Evolutionary conservation across 2,797 vertebrate species (phyloP).

Genomic region (Eulemur mongoz): DNA sequence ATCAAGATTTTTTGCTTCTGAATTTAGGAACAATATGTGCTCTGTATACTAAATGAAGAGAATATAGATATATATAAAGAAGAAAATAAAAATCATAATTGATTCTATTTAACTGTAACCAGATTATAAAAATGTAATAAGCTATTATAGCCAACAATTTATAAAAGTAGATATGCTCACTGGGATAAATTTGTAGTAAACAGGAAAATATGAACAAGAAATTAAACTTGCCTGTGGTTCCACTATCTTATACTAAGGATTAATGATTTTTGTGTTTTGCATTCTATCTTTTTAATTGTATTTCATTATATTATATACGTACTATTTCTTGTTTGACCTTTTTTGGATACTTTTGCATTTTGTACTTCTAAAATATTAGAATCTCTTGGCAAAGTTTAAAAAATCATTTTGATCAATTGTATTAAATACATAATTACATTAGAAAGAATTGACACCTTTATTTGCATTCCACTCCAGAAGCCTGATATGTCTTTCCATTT

Average conservation of each 20-base stretch:
- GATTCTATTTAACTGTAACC: neutral
- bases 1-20: neutral
- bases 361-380: neutral
- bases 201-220: neutral
- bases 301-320: neutral
- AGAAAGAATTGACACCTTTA: neutral
- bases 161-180: neutral
- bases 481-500: neutral
- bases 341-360: neutral
- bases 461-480: neutral
- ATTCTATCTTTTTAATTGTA: neutral
- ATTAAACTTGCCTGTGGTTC: neutral
- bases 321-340: neutral
- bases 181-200: neutral
- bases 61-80: neutral
- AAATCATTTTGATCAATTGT: neutral
- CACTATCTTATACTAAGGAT: neutral
- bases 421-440: neutral
- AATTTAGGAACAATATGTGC: neutral
- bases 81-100: slow-evolving; percentile 19
- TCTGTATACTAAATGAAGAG: neutral
- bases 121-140: neutral
- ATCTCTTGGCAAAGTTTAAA: neutral
- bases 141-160: slow-evolving; percentile 23
- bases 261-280: slow-evolving; percentile 17